Evolutionary conservation across 1,140 invertebrate genomes (phyloP), one percentile per base, ranked within the genome.

Genomic region (Drosophila subpulchrella): DNA sequence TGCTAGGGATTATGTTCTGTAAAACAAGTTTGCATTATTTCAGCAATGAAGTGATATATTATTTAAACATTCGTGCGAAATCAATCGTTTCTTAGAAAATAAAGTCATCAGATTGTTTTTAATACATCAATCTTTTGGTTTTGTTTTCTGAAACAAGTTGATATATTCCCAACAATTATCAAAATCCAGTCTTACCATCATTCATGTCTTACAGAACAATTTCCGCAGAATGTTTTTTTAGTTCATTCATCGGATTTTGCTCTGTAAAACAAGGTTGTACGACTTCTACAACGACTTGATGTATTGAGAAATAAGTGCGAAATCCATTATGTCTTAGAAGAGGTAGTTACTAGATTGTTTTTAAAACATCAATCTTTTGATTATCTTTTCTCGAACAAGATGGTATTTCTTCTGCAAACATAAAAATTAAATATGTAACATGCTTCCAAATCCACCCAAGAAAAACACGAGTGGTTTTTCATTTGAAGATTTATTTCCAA

Each of bases 401-500:
- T 39, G 12, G 13, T n/a, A 6, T 39, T 39, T 6, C 12, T n/a
- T n/a, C 38, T n/a, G 4, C 10, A 6, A n/a, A 17, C 6, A 6
- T 10, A 13, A 2, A 24, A 36, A 17, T 2, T 4, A 53, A 17
- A 20, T 7, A 34, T 3, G 5, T 8, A 10, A 54, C 5, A 0
- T 30, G 32, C 11, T 20, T 8, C 30, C 41, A 20, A 46, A 42
- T 7, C 8, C n/a, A 15, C 34, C 13, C 8, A 27, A 24, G 0
- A 32, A 47, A 34, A 41, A 24, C 17, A 34, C 5, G 13, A 8
- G 12, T 13, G 0, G 4, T 0, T 30, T 36, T 71, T 55, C 63
- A 56, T 56, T 57, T 70, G 36, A 71, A 71, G 67, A 71, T 71
- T 71, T 71, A 71, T 71, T 71, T 71, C 65, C 65, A 71, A 71